These are phyloP conservation scores for Venturia canescens DNA, from an alignment of 1,140 invertebrate species.

Conservation along the genomic window DNA sequence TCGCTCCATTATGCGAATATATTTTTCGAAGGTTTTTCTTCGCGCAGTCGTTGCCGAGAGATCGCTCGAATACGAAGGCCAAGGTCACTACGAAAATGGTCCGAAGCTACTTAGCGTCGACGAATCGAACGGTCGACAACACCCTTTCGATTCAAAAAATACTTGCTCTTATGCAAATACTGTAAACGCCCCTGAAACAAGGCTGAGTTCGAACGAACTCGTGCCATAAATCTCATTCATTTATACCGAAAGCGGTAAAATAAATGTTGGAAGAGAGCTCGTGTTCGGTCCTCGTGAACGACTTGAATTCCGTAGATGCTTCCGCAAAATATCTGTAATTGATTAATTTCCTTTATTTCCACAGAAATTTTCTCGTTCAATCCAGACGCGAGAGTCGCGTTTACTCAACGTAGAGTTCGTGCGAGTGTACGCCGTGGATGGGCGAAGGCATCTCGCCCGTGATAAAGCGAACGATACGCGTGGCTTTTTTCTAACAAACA, in stretches of 20 bases:
- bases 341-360: conserved; percentile 49
- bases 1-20: conserved; percentile 17
- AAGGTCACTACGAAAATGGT: not conserved
- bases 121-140: not conserved
- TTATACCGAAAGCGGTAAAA: not conserved
- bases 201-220: not conserved
- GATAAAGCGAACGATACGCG: not conserved
- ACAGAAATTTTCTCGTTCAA: not conserved
- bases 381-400: conserved; percentile 55
- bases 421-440: not conserved
- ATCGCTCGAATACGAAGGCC: not conserved
- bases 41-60: not conserved
- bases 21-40: conserved; percentile 14
- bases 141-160: not conserved
- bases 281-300: not conserved
- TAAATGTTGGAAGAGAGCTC: not conserved
- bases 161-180: not conserved
- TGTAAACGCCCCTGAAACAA: not conserved
- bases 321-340: conserved; percentile 55
- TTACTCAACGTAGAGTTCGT: conserved; percentile 54
- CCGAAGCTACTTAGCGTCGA: not conserved
- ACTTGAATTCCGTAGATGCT: not conserved
- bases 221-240: not conserved
- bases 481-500: conserved; percentile 39
- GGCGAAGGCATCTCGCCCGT: not conserved